Percentiles rank a stretch among this genome's conserved stretches.
Conservation (phyloP, 2,113 vertebrate species). For the Grallaria varia region DNA sequence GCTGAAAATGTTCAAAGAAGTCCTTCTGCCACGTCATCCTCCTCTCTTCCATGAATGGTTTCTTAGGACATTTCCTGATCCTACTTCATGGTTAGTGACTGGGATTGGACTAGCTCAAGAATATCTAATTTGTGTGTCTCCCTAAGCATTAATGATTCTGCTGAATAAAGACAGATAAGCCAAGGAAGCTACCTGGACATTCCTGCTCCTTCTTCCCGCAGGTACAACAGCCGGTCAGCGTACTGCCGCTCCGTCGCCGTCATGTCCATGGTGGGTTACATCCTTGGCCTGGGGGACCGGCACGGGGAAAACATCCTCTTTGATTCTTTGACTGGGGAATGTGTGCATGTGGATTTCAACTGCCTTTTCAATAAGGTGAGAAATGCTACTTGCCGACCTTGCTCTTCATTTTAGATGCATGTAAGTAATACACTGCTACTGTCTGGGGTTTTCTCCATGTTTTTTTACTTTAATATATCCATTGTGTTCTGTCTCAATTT, state of each 20-base stretch:
- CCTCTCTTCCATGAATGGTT: conserved; percentile 97
- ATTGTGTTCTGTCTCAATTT: neutral
- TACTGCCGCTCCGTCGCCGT: conserved; percentile 96
- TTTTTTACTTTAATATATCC: neutral
- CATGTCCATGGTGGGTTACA: conserved; percentile 98
- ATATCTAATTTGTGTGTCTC: neutral
- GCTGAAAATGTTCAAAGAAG: conserved; percentile 87
- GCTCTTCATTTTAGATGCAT: neutral
- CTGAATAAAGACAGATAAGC: neutral
- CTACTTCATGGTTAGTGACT: conserved; percentile 87
- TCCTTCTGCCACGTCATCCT: conserved; percentile 89
- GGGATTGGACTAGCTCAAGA: neutral
- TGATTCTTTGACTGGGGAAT: conserved; percentile 94
- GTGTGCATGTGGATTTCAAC: conserved; percentile 98
- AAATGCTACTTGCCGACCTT: neutral
- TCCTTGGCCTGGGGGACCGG: conserved; percentile 95
- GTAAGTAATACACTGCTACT: neutral
- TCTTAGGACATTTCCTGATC: conserved; percentile 93
- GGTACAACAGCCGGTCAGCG: conserved; percentile 95
- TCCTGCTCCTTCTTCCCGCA: conserved; percentile 29
- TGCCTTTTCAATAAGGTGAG: conserved; percentile 98
- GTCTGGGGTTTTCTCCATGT: rapidly evolving
- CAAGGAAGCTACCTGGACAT: neutral
- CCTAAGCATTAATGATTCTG: neutral
- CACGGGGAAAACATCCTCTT: conserved; percentile 98